Percentiles rank a stretch among this genome's conserved stretches.
Conservation (phyloP, 2,888 invertebrate genomes). For the Caenorhabditis imperialis region DNA sequence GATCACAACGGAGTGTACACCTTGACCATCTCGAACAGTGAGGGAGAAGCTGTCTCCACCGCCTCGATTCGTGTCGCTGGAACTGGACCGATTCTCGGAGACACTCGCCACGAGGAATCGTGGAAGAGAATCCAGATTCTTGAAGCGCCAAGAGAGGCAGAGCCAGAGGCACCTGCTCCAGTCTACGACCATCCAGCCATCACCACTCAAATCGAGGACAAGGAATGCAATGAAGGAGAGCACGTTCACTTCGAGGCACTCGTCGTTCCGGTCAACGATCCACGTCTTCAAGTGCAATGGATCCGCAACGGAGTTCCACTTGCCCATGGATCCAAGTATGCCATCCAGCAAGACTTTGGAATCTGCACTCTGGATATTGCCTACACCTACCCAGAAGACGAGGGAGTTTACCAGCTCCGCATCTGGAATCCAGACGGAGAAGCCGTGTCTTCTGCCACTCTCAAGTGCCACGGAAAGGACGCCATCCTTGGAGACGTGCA, state of each 20-base stretch:
- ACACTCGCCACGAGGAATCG: slow-evolving; percentile 93
- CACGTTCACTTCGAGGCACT: slow-evolving; percentile 94
- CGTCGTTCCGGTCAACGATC: slow-evolving; percentile 92
- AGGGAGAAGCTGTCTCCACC: slow-evolving; percentile 95
- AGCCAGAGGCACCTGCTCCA: slow-evolving; percentile 67
- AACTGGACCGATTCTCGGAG: slow-evolving; percentile 82
- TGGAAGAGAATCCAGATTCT: slow-evolving; percentile 86
- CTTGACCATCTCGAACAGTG: slow-evolving; percentile 90
- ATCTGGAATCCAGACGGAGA: slow-evolving; percentile 92
- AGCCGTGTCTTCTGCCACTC: slow-evolving; percentile 93
- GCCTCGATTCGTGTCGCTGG: slow-evolving; percentile 86
- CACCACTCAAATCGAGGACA: slow-evolving; percentile 90
- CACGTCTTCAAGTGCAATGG: slow-evolving; percentile 85
- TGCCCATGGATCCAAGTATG: slow-evolving; percentile 76
- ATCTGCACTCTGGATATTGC: slow-evolving; percentile 91
- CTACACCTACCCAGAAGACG: slow-evolving; percentile 88
- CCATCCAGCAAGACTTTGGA: slow-evolving; percentile 96
- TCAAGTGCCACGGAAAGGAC: slow-evolving; percentile 79
- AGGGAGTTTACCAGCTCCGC: slow-evolving; percentile 94
- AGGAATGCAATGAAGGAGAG: slow-evolving; percentile 85
- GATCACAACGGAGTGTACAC: slow-evolving; percentile 95
- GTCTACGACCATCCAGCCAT: slow-evolving; percentile 81
- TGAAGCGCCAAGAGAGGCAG: slow-evolving; percentile 60
- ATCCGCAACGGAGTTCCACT: slow-evolving; percentile 77
- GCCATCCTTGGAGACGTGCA: slow-evolving; percentile 67